Conservation (phyloP, 2,113 vertebrate genomes). For the Alouatta palliata region DNA sequence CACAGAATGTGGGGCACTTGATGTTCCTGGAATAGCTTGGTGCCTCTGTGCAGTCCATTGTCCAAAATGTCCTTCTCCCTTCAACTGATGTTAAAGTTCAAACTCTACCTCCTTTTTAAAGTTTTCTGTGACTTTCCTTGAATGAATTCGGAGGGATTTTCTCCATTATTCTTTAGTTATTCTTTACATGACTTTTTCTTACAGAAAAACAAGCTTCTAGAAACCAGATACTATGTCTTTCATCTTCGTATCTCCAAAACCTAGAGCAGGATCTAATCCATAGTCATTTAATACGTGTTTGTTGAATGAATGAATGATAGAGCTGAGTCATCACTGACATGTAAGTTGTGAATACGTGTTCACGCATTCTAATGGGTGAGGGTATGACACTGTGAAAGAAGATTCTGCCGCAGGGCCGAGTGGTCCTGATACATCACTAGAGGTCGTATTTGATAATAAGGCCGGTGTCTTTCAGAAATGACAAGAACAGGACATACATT, state of each 20-base stretch:
- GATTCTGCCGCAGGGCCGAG: background rate
- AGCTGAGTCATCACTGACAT: background rate
- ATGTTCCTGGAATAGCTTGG: background rate
- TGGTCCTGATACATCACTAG: background rate
- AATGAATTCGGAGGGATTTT: background rate
- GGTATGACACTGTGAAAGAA: background rate
- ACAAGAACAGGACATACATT: background rate
- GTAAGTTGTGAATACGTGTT: background rate
- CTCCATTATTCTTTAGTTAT: background rate
- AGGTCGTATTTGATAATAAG: background rate
- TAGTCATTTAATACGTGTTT: background rate
- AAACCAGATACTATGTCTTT: background rate
- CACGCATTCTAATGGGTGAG: background rate
- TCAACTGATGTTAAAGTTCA: background rate
- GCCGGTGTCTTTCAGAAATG: background rate
- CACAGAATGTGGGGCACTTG: background rate
- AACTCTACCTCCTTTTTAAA: background rate
- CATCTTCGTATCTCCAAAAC: background rate
- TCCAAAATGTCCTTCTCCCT: background rate
- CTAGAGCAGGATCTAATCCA: background rate
- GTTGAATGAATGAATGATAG: background rate
- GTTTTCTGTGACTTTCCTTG: background rate
- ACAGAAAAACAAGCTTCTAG: background rate
- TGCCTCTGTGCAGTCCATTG: no score
- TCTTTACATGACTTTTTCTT: background rate